A percentile compares a stretch with the other conserved stretches of the same genome.
Evolutionary conservation across 2,113 vertebrate genomes (phyloP).

Genomic region (Antechinus stuartii): DNA sequence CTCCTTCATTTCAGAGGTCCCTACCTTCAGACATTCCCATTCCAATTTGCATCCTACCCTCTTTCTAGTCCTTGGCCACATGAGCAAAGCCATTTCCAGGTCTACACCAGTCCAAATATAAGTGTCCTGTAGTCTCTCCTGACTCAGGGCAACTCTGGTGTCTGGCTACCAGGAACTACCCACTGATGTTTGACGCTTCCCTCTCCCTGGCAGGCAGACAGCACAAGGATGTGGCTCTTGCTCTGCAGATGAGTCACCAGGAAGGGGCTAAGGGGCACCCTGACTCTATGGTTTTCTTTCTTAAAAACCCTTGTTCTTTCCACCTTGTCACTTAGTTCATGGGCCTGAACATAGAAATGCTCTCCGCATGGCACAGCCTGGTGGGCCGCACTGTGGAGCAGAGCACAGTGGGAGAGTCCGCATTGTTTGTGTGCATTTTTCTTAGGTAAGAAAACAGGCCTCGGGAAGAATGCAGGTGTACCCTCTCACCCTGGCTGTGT

Average conservation of each 20-base stretch:
- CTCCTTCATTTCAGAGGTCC: not conserved
- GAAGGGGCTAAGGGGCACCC: not conserved
- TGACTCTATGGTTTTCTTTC: not conserved
- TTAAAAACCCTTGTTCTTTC: not conserved
- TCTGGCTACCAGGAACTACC: not conserved
- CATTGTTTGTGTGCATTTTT: conserved; percentile 57
- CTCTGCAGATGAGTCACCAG: not conserved
- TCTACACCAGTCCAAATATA: not conserved
- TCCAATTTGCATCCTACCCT: no score
- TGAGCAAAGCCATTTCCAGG: not conserved
- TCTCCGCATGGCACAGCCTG: not conserved
- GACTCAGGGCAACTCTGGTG: not conserved
- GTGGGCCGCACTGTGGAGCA: not conserved
- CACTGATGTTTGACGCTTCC: not conserved
- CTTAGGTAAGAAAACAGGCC: conserved; percentile 84
- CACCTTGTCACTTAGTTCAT: not conserved
- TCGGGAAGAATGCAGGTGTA: conserved; percentile 83
- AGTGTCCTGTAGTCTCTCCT: not conserved
- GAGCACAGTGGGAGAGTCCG: not conserved
- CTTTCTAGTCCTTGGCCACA: not conserved
- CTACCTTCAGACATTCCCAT: not conserved
- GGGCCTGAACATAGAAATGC: not conserved
- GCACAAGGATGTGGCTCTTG: not conserved
- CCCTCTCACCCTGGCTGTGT: conserved; percentile 83
- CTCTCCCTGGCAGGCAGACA: not conserved